Evolutionary conservation across 1,140 invertebrate species (phyloP), one percentile per base, ranked within the genome.

Genomic region (Eupristina koningsbergeri): DNA sequence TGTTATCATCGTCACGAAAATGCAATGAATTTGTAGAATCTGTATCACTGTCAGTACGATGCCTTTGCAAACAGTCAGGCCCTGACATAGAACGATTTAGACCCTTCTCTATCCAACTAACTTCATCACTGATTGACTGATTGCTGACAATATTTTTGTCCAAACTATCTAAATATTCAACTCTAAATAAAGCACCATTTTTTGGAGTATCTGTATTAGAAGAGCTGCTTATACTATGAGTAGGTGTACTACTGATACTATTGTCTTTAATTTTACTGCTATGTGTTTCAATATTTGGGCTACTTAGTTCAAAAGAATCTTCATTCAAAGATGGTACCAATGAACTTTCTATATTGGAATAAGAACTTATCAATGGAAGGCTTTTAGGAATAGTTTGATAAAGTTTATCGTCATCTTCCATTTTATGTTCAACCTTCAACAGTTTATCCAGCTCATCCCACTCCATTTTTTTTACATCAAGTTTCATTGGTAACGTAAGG

Each of bases 361-460:
- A 89, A 85, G 93, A 93, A 75, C 91, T 91, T 86, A 93, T 93
- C 5, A 94, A 95, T 5, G 94, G 93, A 67, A 95, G 88, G 88
- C 93, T 93, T n/a, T 93, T 92, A 0, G 95, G 95, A 94, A 96
- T 95, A 5, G 95, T 96, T 91, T 95, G 94, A 89, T 95, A 96
- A 22, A 95, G 88, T 89, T 96, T 96, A 69, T 95, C 94, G 77
- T 93, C 92, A 63, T 95, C 93, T 81, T 95, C 94, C 39, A 94
- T 89, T 86, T 94, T 94, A n/a, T 94, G 92, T 88, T 96, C 95
- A 0, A 95, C 93, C 92, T 94, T 19, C 34, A 81, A 89, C 13
- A 96, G 87, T 85, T 96, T 94, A 89, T 96, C 95, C 29, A 96
- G 89, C 86, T 96, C 95, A 89, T 96, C 95, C 95, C 95, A 95